These are phyloP conservation scores for Cotesia congregata DNA, from an alignment of 2,888 invertebrate genomes.

Conservation along the genomic window DNA sequence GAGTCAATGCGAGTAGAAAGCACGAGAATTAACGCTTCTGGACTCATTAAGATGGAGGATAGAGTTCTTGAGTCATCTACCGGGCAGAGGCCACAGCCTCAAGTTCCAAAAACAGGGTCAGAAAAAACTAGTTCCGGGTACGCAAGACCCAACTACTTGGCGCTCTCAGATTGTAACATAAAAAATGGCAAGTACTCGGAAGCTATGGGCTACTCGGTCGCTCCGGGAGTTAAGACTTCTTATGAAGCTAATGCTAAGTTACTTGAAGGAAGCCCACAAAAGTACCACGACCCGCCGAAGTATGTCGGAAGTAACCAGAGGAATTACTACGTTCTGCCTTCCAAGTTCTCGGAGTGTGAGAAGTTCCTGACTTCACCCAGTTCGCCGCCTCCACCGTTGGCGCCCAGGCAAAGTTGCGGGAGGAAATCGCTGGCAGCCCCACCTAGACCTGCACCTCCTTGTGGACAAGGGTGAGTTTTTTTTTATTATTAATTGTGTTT, in stretches of 20 bases:
- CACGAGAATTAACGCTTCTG: constrained; percentile 53
- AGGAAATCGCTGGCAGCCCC: constrained; percentile 66
- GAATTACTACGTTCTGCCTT: constrained; percentile 58
- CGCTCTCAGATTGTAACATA: constrained; percentile 50
- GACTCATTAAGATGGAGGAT: constrained; percentile 54
- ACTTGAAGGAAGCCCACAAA: constrained; percentile 58
- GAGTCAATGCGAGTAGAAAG: constrained; percentile 63
- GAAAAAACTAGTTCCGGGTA: constrained; percentile 44
- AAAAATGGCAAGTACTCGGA: constrained; percentile 36
- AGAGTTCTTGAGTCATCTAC: constrained; percentile 53
- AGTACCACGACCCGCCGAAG: constrained; percentile 64
- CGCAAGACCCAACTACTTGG: constrained; percentile 54
- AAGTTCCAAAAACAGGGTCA: constrained; percentile 48
- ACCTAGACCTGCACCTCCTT: constrained; percentile 65
- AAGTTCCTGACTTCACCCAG: constrained; percentile 41
- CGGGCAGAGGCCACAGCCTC: constrained; percentile 65
- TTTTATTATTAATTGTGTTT: not conserved
- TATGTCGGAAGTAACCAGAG: constrained; percentile 58
- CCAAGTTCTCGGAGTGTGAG: constrained; percentile 60
- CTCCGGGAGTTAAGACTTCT: constrained; percentile 59
- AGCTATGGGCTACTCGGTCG: constrained; percentile 51
- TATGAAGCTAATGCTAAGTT: constrained; percentile 61
- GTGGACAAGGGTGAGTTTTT: constrained; percentile 59
- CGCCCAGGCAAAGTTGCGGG: constrained; percentile 62
- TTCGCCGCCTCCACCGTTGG: constrained; percentile 64